These are phyloP conservation scores for Hormaphis cornu DNA, from an alignment of 1,140 invertebrate genomes.

Conservation along the genomic window DNA sequence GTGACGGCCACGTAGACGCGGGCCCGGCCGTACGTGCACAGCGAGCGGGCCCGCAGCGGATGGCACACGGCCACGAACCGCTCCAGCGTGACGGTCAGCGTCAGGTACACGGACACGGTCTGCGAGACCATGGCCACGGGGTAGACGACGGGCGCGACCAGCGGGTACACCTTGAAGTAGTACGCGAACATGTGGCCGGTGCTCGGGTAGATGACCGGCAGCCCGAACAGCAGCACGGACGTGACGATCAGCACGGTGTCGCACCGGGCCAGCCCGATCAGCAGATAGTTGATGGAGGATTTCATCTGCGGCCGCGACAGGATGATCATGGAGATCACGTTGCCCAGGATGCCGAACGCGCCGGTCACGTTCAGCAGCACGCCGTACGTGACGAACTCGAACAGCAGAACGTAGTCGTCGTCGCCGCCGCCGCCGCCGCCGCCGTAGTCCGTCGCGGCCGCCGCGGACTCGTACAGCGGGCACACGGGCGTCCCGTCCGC, in stretches of 20 bases:
- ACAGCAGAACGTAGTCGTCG: conserved; percentile 43
- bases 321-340: conserved; percentile 81
- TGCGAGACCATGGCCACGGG: conserved; percentile 79
- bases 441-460: neutral
- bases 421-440: conserved; percentile 34
- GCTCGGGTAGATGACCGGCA: conserved; percentile 70
- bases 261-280: conserved; percentile 81
- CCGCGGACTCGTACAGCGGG: neutral
- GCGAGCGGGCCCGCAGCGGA: conserved; percentile 71
- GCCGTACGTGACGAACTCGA: conserved; percentile 75
- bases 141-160: conserved; percentile 71
- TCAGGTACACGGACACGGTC: conserved; percentile 89
- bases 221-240: conserved; percentile 75
- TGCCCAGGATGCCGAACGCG: conserved; percentile 76
- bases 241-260: conserved; percentile 81
- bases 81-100: conserved; percentile 89
- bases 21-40: conserved; percentile 84
- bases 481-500: too few relatives aligned
- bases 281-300: conserved; percentile 85
- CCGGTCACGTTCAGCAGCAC: conserved; percentile 73
- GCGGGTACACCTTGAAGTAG: conserved; percentile 68
- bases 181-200: conserved; percentile 65
- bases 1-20: conserved; percentile 75
- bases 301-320: conserved; percentile 84
- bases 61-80: conserved; percentile 94